Percentiles rank a stretch among this genome's conserved stretches.
These are phyloP conservation scores for Sorex fumeus DNA, from an alignment of 2,113 vertebrate species.

Conservation along the genomic window DNA sequence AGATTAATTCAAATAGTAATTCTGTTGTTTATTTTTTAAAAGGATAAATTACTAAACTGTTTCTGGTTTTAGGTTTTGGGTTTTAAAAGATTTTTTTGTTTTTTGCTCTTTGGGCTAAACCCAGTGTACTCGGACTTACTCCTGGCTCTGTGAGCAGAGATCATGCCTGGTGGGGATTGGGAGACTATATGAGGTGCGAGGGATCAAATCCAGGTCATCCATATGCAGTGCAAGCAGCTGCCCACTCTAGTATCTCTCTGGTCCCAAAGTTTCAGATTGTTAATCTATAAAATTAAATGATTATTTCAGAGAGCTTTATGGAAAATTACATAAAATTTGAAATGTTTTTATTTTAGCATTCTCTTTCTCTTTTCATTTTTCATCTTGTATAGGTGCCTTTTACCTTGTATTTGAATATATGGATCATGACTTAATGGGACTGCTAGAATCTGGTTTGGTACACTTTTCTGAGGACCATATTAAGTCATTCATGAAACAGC, in stretches of 20 bases:
- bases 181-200: too few relatives aligned
- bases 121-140: too few relatives aligned
- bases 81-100: too few relatives aligned
- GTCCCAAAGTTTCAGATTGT: too few relatives aligned
- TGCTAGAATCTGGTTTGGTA: slow-evolving; percentile 98
- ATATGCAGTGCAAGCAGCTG: too few relatives aligned
- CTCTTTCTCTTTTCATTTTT: slow-evolving; percentile 21
- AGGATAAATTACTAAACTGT: slow-evolving; percentile 44
- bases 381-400: slow-evolving; percentile 92
- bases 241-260: too few relatives aligned
- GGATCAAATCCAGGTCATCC: too few relatives aligned
- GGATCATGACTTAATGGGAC: slow-evolving; percentile 99
- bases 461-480: slow-evolving; percentile 99
- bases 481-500: slow-evolving; percentile 98
- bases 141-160: too few relatives aligned
- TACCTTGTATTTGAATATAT: slow-evolving; percentile 99
- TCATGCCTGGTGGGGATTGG: too few relatives aligned
- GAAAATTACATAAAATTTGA: slow-evolving; percentile 64
- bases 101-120: too few relatives aligned
- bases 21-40: slow-evolving; percentile 58
- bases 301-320: slow-evolving; percentile 22
- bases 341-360: slow-evolving; percentile 25
- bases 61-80: slow-evolving; percentile 4
- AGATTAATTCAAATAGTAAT: slow-evolving; percentile 53
- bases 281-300: not conserved